Evolutionary conservation across 2,888 invertebrate genomes (phyloP).

Genomic region (Bibio marci): DNA sequence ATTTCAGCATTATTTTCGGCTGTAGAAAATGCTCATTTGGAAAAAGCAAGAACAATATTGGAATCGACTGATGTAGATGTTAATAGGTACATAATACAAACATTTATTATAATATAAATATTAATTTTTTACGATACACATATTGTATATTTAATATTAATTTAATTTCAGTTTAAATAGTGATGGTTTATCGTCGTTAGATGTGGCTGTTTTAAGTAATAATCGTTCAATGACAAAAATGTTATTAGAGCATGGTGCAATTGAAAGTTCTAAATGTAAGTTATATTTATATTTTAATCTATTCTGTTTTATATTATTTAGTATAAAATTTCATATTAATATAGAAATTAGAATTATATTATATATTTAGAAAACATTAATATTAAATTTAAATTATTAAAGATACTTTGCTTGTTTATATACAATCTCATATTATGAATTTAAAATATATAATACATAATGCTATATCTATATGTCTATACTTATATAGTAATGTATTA

Average conservation of each 20-base stretch:
- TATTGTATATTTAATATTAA: background rate
- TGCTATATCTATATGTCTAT: no score
- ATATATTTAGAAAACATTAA: no score
- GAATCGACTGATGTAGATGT: slow-evolving; percentile 86
- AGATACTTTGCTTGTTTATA: no score
- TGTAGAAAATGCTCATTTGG: slow-evolving; percentile 88
- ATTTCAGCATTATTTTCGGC: slow-evolving; percentile 87
- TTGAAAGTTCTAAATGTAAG: slow-evolving; percentile 72
- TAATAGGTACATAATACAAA: slow-evolving; percentile 54
- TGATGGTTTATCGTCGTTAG: slow-evolving; percentile 78
- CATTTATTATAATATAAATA: background rate
- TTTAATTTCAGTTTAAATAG: slow-evolving; percentile 56
- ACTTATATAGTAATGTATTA: no score
- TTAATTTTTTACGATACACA: background rate
- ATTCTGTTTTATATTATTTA: background rate
- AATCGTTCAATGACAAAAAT: slow-evolving; percentile 78
- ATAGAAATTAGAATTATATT: no score
- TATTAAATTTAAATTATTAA: no score
- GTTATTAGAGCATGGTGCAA: slow-evolving; percentile 73
- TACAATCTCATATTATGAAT: no score
- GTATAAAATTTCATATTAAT: background rate
- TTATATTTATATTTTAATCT: slow-evolving; percentile 14
- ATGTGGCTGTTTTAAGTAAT: slow-evolving; percentile 83
- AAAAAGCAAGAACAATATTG: slow-evolving; percentile 78
- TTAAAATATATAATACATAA: no score